Evolutionary conservation across 2,797 vertebrate species (phyloP).

Genomic region (Somateria mollissima): DNA sequence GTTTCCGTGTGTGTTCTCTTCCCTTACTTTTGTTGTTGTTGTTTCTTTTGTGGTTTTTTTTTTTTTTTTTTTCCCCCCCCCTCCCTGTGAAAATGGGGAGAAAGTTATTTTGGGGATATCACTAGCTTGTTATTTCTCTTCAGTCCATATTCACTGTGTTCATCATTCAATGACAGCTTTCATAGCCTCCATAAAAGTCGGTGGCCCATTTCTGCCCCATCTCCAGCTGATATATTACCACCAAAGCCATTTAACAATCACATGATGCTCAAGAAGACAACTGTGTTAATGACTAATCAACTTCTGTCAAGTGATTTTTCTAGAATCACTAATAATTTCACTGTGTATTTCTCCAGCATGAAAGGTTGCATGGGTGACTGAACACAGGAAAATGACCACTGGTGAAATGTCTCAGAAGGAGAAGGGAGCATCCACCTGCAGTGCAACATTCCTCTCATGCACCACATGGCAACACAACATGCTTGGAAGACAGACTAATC

Average conservation of each 20-base stretch:
- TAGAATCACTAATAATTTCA: conserved; percentile 3
- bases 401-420: background rate
- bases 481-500: background rate
- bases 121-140: background rate
- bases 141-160: background rate
- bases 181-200: conserved; percentile 2
- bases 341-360: background rate
- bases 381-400: background rate
- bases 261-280: background rate
- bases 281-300: background rate
- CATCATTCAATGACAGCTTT: background rate
- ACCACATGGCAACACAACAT: background rate
- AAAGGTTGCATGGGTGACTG: background rate
- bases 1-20: background rate
- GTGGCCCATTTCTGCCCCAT: background rate
- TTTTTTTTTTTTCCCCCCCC: no score
- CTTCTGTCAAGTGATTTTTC: background rate
- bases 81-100: background rate
- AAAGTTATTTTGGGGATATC: background rate
- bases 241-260: conserved; percentile 14
- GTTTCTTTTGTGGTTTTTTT: background rate
- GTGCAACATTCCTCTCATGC: background rate
- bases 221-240: background rate
- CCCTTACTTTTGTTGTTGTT: background rate
- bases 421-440: background rate